Evolutionary conservation across 1,140 invertebrate genomes (phyloP), one percentile per base, ranked within the genome.

Genomic region (Adoxophyes honmai): DNA sequence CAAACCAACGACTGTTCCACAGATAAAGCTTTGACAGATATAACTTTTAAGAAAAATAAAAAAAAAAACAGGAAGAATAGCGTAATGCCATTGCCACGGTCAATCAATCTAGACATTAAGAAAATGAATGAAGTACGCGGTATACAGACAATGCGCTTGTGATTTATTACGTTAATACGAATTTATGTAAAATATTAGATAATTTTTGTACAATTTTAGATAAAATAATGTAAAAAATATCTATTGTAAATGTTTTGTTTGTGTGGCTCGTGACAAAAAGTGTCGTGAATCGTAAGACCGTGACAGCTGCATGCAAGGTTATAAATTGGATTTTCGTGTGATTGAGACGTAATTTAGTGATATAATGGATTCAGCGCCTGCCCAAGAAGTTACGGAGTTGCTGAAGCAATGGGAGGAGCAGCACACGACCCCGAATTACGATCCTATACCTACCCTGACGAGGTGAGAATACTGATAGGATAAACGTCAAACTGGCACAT

Each of bases 351-450:
- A 18, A 3, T 39, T 28, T n/a, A 37, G 14, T 15, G 16, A 55
- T 38, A 55, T 38, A 70, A 87, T 87, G 84, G 86, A 88, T 76
- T 88, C 84, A 55, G 73, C 73, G 52, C 78, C 88, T 48, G 84
- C 84, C 28, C 86, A 89, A 36, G 94, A 94, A 71, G 92, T 95
- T 33, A 91, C 91, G 14, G 91, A 92, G 61, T 89, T 94, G 61
- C 88, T 95, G 55, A 89, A 90, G 68, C 91, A 91, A 79, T 95
- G 94, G 94, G 94, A 95, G 72, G 94, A 95, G 55, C 92, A 94
- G 68, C 92, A 94, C 63, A 66, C 73, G 16, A 82, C 90, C 13
- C 70, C 91, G 1, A 91, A 88, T 56, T 95, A 94, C 81, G 93
- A 95, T 85, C 94, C 94, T 4, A 91, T 94, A 64, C 92, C 93